Percentiles rank a stretch among this genome's conserved stretches.
Conservation (phyloP, 2,113 vertebrate genomes). For the Misgurnus mizolepis region DNA sequence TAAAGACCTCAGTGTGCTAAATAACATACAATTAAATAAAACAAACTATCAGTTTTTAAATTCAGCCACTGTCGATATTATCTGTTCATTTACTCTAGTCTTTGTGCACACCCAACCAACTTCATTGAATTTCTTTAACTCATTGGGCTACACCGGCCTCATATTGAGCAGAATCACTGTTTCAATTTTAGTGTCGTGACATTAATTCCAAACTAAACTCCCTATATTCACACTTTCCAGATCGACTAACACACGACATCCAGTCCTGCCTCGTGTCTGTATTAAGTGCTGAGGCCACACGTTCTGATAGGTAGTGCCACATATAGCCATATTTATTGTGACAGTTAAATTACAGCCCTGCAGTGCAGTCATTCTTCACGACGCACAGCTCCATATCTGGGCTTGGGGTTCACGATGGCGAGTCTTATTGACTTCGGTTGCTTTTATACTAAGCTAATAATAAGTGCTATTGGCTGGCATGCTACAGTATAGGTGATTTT, state of each 20-base stretch:
- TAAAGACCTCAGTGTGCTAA: not conserved
- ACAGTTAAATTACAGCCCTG: slow-evolving; percentile 46
- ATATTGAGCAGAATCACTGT: not conserved
- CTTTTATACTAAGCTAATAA: no score
- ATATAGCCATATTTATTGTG: slow-evolving; percentile 51
- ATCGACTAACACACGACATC: slow-evolving; percentile 21
- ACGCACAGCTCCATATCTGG: slow-evolving; percentile 8
- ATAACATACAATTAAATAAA: not conserved
- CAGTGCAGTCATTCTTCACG: slow-evolving; percentile 37
- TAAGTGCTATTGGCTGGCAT: no score
- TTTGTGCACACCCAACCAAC: not conserved
- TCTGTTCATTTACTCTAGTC: not conserved
- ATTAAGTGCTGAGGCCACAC: slow-evolving; percentile 40
- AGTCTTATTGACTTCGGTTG: no score
- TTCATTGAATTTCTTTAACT: slow-evolving; percentile 16
- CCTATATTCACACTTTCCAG: slow-evolving; percentile 8
- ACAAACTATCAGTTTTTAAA: not conserved
- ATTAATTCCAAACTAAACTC: slow-evolving; percentile 7
- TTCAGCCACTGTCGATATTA: not conserved
- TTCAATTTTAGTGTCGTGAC: slow-evolving; percentile 28
- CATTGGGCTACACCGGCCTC: not conserved
- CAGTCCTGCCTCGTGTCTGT: slow-evolving; percentile 38
- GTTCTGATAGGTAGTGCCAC: slow-evolving; percentile 34
- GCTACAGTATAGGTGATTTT: no score
- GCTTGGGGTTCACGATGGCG: not conserved